Evolutionary conservation across 2,113 vertebrate species (phyloP), one percentile per base, ranked within the genome.

Genomic region (Chlorodrepanis virens): DNA sequence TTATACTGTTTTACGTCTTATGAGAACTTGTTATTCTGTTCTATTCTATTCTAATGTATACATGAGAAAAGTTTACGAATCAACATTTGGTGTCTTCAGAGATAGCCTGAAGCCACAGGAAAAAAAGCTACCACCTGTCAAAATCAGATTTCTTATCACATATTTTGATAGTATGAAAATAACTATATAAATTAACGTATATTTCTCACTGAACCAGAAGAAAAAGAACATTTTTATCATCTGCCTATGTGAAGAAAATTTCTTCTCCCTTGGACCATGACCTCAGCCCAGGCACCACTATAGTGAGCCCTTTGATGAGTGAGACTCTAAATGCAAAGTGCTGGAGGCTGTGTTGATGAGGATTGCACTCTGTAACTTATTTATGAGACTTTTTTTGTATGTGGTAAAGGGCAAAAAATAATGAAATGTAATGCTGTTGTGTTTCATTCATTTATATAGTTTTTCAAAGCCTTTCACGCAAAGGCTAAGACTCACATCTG

Each of bases 341-440:
- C 80, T 87, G 59, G 47, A 92, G 91, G 92, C 76, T 77, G 35
- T 81, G 60, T 76, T 94, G 94, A 91, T 94, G 88, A 94, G 59
- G 44, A 85, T 68, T 96, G 80, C 44, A 78, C 54, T 85, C 61
- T 89, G 29, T 88, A 96, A 94, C 67, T 93, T 95, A 96, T 96
- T 95, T 92, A 96, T 95, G 79, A 92, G 84, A 35, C 12, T 56
- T 42, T 72, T 75, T 80, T 79, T 64, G 29, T 88, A 45, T 54
- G 37, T n/a, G 68, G 67, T 67, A 94, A 97, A 96, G 90, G 84
- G 71, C 72, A 96, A 79, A 91, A 71, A 90, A 93, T 91, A 96
- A 94, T 87, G 72, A 95, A 93, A 94, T 0, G 0, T 71, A 95
- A 92, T 87, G 69, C 50, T 81, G n/a, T 72, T 83, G 76, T 74